Percentiles rank a stretch among this genome's conserved stretches.
phyloP scores from a whole-genome alignment of 1,140 invertebrate genomes.

The Drosophila takahashii region DNA sequence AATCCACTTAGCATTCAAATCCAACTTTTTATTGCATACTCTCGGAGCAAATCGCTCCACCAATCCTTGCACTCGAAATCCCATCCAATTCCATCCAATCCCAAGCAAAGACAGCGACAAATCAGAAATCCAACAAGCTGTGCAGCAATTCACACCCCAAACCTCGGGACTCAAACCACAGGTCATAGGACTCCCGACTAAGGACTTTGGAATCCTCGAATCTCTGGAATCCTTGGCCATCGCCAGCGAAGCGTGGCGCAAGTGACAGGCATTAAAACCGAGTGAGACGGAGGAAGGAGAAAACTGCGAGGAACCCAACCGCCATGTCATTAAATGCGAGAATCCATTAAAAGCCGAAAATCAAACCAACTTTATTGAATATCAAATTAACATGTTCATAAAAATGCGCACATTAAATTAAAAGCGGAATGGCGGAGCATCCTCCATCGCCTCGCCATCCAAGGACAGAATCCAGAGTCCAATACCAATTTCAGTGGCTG shows the following conservation, averaged over 20 bases:
- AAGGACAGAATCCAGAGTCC: constrained; percentile 25
- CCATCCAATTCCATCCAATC: background rate
- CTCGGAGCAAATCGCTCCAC: background rate
- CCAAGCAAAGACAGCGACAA: constrained; percentile 45
- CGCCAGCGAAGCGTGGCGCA: constrained; percentile 59
- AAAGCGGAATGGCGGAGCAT: constrained; percentile 40
- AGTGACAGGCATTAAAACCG: constrained; percentile 43
- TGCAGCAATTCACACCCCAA: constrained; percentile 59
- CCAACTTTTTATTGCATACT: constrained; percentile 19
- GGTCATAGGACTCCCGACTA: background rate
- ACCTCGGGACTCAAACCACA: background rate
- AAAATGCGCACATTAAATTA: constrained; percentile 82
- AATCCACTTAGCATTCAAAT: constrained; percentile 26
- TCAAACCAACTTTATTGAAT: constrained; percentile 84
- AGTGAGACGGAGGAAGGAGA: constrained; percentile 7
- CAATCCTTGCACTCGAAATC: background rate
- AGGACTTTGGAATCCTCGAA: background rate
- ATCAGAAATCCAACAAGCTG: constrained; percentile 77
- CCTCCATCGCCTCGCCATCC: background rate
- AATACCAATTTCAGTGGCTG: constrained; percentile 58
- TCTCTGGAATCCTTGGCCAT: constrained; percentile 36
- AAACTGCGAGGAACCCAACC: constrained; percentile 39
- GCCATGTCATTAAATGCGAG: constrained; percentile 74
- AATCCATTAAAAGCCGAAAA: constrained; percentile 83
- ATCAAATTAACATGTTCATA: constrained; percentile 84